Evolutionary conservation across 1,140 invertebrate genomes (phyloP).

Genomic region (Linepithema humile): DNA sequence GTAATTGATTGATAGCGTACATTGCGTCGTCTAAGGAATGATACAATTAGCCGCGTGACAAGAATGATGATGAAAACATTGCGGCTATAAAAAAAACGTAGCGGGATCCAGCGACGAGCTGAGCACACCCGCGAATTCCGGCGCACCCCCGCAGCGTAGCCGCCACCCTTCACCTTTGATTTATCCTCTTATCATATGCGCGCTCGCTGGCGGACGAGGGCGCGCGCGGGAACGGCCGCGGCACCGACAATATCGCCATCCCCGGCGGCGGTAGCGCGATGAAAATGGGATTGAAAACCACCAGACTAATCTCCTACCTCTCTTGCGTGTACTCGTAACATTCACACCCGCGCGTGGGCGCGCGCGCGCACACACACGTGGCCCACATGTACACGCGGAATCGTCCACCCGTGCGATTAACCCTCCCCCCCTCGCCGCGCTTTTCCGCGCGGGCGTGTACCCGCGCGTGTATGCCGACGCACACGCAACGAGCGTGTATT

Average conservation of each 20-base stretch:
- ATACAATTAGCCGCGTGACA: conserved; percentile 7
- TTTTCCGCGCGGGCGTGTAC: conserved; percentile 45
- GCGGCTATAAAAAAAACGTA: not conserved
- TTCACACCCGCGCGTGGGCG: conserved; percentile 60
- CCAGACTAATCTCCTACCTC: conserved; percentile 78
- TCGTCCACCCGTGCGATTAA: conserved; percentile 72
- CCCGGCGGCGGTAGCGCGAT: conserved; percentile 72
- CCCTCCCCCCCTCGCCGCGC: conserved; percentile 16
- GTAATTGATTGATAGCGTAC: not conserved
- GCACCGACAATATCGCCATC: conserved; percentile 73
- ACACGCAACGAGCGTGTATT: conserved; percentile 62
- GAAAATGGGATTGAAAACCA: conserved; percentile 83
- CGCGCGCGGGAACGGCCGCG: conserved; percentile 47
- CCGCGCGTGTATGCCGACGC: conserved; percentile 27
- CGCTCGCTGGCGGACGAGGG: conserved; percentile 43
- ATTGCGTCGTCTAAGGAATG: not conserved
- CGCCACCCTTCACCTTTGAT: conserved; percentile 73
- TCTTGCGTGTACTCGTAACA: conserved; percentile 70
- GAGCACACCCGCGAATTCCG: conserved; percentile 42
- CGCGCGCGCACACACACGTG: conserved; percentile 38
- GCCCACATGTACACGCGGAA: conserved; percentile 20
- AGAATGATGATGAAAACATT: conserved; percentile 5
- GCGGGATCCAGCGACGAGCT: conserved; percentile 5
- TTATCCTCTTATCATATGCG: conserved; percentile 73
- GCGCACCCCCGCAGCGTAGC: conserved; percentile 35